These are phyloP conservation scores for Prenolepis imparis DNA, from an alignment of 2,888 invertebrate species.

Conservation along the genomic window DNA sequence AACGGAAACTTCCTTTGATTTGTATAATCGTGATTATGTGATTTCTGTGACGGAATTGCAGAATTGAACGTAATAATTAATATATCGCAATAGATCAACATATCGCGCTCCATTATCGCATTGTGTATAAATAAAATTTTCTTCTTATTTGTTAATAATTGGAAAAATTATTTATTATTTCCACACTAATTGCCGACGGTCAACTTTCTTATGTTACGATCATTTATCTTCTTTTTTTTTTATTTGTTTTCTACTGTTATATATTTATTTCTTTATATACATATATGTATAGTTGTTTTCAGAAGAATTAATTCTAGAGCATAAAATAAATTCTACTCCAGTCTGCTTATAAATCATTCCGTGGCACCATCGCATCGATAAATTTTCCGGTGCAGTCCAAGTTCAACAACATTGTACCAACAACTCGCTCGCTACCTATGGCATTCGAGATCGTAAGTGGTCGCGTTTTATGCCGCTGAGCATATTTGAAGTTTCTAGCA, in stretches of 20 bases:
- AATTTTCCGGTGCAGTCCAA: slow-evolving; percentile 20
- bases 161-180: background rate
- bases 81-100: background rate
- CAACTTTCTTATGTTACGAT: background rate
- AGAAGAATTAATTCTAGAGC: slow-evolving; percentile 13
- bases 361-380: slow-evolving; percentile 22
- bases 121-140: background rate
- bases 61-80: background rate
- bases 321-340: slow-evolving; percentile 30
- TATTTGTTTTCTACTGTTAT: slow-evolving; percentile 9
- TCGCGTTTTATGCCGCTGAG: slow-evolving; percentile 45
- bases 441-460: slow-evolving; percentile 45
- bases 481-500: slow-evolving; percentile 41
- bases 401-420: slow-evolving; percentile 47
- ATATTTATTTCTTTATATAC: background rate
- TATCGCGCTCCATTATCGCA: background rate
- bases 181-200: background rate
- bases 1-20: slow-evolving; percentile 35
- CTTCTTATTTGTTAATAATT: background rate
- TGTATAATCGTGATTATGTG: slow-evolving; percentile 32
- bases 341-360: slow-evolving; percentile 36
- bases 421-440: slow-evolving; percentile 7
- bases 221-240: background rate
- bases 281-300: background rate
- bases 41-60: background rate